phyloP scores from a whole-genome alignment of 2,888 invertebrate genomes.

The Plebejus melissa region DNA sequence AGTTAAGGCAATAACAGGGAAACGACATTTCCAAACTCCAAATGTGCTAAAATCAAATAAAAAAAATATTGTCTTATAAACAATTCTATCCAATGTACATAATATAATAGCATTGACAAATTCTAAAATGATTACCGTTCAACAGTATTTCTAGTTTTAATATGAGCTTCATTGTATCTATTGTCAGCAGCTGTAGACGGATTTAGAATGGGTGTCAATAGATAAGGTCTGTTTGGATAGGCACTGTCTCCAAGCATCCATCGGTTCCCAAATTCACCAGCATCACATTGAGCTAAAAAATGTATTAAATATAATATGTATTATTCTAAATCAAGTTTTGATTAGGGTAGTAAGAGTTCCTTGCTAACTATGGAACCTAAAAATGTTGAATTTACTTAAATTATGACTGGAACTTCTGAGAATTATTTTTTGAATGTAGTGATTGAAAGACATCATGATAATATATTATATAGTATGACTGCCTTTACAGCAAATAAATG shows the following conservation, averaged over 20 bases:
- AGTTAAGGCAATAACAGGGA: slow-evolving; percentile 1
- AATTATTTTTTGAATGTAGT: too few species aligned
- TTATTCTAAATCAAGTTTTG: background rate
- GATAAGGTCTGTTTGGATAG: slow-evolving; percentile 32
- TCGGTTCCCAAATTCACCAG: slow-evolving; percentile 27
- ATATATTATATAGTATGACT: too few species aligned
- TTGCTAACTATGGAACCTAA: too few species aligned
- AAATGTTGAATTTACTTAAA: too few species aligned
- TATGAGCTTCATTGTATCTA: slow-evolving; percentile 1
- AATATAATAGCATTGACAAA: too few species aligned
- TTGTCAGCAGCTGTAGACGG: slow-evolving; percentile 30
- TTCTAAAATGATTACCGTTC: background rate
- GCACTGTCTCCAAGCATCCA: slow-evolving; percentile 34
- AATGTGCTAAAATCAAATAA: background rate
- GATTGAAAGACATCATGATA: too few species aligned
- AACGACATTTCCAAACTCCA: slow-evolving; percentile 5
- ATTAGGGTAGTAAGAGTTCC: too few species aligned
- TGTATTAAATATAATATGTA: background rate
- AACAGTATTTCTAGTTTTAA: slow-evolving; percentile 7
- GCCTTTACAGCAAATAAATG: too few species aligned
- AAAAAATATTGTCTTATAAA: background rate
- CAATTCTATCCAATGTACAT: too few species aligned
- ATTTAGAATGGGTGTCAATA: slow-evolving; percentile 36
- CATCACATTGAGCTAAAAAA: slow-evolving; percentile 33
- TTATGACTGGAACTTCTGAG: too few species aligned